Evolutionary conservation across 1,140 invertebrate species (phyloP).

Genomic region (Drosophila elegans): DNA sequence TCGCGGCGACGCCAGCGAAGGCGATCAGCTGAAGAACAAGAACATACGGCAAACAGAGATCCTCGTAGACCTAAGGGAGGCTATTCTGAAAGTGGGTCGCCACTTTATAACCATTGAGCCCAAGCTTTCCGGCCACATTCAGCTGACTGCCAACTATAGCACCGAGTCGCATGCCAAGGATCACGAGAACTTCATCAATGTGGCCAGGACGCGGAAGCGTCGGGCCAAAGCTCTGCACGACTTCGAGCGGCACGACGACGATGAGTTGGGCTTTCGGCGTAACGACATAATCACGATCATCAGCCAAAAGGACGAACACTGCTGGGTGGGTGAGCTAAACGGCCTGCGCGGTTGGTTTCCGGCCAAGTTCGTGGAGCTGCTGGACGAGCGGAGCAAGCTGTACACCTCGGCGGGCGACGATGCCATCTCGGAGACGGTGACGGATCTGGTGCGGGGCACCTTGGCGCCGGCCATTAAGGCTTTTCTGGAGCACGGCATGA

Average conservation of each 20-base stretch:
- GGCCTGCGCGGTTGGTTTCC: slow-evolving; percentile 99
- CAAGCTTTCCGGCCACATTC: slow-evolving; percentile 87
- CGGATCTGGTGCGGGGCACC: slow-evolving; percentile 97
- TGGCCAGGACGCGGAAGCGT: slow-evolving; percentile 93
- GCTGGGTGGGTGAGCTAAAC: slow-evolving; percentile 99
- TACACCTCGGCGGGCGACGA: slow-evolving; percentile 99
- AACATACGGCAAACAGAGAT: slow-evolving; percentile 98
- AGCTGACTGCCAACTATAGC: slow-evolving; percentile 95
- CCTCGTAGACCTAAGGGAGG: slow-evolving; percentile 97
- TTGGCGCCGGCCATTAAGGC: slow-evolving; percentile 97
- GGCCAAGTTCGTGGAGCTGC: slow-evolving; percentile 97
- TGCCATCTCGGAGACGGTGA: slow-evolving; percentile 97
- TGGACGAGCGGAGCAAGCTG: slow-evolving; percentile 98
- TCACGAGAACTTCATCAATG: slow-evolving; percentile 97
- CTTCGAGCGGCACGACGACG: slow-evolving; percentile 99
- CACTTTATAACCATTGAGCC: slow-evolving; percentile 84
- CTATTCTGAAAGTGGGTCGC: slow-evolving; percentile 90
- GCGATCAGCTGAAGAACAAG: slow-evolving; percentile 93
- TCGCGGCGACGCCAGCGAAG: slow-evolving; percentile 89
- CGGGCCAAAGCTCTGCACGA: slow-evolving; percentile 95
- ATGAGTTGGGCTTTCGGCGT: slow-evolving; percentile 98
- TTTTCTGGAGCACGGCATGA: slow-evolving; percentile 98
- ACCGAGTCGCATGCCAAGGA: slow-evolving; percentile 98
- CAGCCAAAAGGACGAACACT: slow-evolving; percentile 99
- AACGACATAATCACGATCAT: slow-evolving; percentile 99